Conservation (phyloP, 2,113 vertebrate species). For the Leptocoma aspasia region DNA sequence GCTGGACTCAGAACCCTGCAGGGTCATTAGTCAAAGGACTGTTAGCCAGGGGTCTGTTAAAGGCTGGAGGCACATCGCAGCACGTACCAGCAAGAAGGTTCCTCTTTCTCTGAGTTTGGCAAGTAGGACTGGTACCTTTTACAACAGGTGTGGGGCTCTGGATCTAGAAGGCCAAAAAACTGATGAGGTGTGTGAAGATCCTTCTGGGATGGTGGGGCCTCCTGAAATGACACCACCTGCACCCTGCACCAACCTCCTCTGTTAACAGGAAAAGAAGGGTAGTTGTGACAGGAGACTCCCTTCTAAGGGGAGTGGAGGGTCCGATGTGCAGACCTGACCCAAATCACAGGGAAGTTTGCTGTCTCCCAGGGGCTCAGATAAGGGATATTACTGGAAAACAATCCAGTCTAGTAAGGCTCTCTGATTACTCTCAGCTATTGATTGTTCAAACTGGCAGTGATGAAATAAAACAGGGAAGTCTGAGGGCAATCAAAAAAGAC, state of each 20-base stretch:
- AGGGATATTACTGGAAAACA: background rate
- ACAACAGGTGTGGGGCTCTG: background rate
- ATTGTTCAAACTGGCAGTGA: background rate
- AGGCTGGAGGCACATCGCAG: background rate
- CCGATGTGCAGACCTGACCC: background rate
- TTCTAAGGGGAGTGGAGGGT: background rate
- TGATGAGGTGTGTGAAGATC: background rate
- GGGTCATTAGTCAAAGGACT: background rate
- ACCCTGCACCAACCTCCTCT: background rate
- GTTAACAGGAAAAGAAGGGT: background rate
- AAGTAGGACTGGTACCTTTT: background rate
- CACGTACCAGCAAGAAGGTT: background rate
- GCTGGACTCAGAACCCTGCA: background rate
- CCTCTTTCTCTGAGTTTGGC: background rate
- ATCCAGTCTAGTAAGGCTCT: background rate
- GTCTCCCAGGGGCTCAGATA: fast-evolving
- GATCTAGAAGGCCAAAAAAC: background rate
- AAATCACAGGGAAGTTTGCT: background rate
- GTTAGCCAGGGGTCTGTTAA: background rate
- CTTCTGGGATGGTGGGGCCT: background rate
- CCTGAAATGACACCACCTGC: background rate
- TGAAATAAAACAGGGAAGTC: background rate
- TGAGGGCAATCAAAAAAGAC: background rate
- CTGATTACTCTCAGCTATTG: background rate
- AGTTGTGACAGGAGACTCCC: background rate